Evolutionary conservation across 2,888 invertebrate species (phyloP).

Genomic region (Elegia similella): DNA sequence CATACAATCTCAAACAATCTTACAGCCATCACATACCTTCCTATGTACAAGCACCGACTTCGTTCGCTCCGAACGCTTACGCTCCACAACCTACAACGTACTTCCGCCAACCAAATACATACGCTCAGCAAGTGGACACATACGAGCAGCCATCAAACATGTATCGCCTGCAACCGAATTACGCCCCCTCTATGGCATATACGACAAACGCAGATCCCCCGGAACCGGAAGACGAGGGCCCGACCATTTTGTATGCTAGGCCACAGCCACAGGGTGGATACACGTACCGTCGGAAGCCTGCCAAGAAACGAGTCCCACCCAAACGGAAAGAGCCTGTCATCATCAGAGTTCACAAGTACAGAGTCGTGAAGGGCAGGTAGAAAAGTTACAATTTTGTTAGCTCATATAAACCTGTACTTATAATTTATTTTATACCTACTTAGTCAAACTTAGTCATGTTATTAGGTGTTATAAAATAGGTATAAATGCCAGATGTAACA

Average conservation of each 20-base stretch:
- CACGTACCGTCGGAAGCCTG: constrained; percentile 49
- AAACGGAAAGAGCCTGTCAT: constrained; percentile 43
- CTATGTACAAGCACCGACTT: neutral
- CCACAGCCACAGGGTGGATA: constrained; percentile 59
- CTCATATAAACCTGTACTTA: neutral
- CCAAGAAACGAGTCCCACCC: constrained; percentile 27
- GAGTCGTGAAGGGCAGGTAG: constrained; percentile 42
- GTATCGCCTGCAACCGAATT: constrained; percentile 24
- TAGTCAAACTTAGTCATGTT: constrained; percentile 4
- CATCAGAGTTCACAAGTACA: constrained; percentile 63
- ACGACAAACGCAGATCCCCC: constrained; percentile 30
- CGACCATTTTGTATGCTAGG: constrained; percentile 59
- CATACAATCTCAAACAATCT: constrained; percentile 5
- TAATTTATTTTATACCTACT: neutral
- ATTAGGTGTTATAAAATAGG: neutral
- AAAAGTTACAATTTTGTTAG: constrained; percentile 17
- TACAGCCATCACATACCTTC: constrained; percentile 6
- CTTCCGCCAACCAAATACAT: neutral
- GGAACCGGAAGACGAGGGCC: constrained; percentile 32
- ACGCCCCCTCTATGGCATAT: constrained; percentile 36
- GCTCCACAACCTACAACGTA: neutral
- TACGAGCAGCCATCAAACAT: constrained; percentile 4
- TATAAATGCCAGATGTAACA: neutral
- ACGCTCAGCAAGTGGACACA: neutral
- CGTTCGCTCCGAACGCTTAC: neutral